Base-by-base conservation (phyloP, 2,888 invertebrate genomes). In the Malacosoma neustria region DNA sequence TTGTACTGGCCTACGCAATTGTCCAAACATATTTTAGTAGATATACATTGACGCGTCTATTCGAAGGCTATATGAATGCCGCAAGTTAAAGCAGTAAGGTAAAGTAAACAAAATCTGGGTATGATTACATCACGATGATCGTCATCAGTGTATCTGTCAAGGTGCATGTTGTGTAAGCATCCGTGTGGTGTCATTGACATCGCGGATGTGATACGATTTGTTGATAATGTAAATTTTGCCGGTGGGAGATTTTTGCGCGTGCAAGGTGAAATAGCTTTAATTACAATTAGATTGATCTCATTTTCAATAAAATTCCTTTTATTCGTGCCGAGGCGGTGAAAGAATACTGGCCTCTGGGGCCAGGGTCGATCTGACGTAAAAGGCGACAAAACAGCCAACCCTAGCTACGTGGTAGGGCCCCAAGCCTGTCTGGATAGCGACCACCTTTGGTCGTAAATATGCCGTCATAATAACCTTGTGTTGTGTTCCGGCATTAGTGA, bases 141-240 rank as follows among this genome's bases (percentile, higher is more conserved):
- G 59, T 65, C 71, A 70, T 73, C 70, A 53, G 63, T 67, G 43
- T 51, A 57, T 70, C 71, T 74, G 79, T 80, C 81, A 81, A 82
- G 81, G 79, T 82, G 79, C 62, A 57, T 35, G 53, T 84, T 82
- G 67, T 72, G 72, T 67, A 81, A 81, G 61, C 69, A 76, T 74
- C 72, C 70, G 72, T 63, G 59, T 61, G 68, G 72, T 73, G 82
- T 82, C 81, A 81, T 73, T 82, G 82, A 82, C 81, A 68, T 76
- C 64, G 72, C 71, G 70, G 70, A 70, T 72, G 61, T 73, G 59
- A 60, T 68, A 57, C 61, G 62, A 57, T 61, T 65, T 59, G 51
- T 57, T 54, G 22, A 49, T 54, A 52, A 50, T 56, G 59, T 61
- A 55, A 61, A 45, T 67, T 66, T 63, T 57, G 57, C 55, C 59